Evolutionary conservation across 2,113 vertebrate genomes (phyloP).

Genomic region (Rhegmatorhina hoffmannsi): DNA sequence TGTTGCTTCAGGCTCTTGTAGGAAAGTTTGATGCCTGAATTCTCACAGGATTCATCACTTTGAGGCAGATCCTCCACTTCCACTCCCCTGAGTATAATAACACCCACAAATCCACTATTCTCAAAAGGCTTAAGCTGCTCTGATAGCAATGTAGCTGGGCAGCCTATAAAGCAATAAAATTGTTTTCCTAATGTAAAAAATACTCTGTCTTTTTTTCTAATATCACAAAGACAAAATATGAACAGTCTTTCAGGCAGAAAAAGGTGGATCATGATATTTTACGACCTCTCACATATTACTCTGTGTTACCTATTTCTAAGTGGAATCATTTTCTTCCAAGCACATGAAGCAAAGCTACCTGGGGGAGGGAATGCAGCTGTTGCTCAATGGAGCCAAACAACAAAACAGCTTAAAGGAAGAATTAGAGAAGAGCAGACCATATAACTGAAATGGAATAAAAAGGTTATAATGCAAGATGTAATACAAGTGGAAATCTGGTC

Average conservation of each 20-base stretch:
- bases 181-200: neutral
- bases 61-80: neutral
- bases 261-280: neutral
- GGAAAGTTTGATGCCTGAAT: constrained; percentile 7
- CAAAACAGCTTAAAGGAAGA: neutral
- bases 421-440: neutral
- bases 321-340: neutral
- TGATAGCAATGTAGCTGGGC: neutral
- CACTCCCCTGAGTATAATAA: neutral
- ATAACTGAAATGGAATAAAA: neutral
- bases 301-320: neutral
- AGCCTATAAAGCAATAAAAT: neutral
- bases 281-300: neutral
- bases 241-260: neutral
- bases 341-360: neutral
- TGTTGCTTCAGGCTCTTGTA: neutral
- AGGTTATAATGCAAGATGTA: neutral
- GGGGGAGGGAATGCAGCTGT: neutral
- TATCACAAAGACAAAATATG: neutral
- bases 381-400: neutral
- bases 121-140: neutral
- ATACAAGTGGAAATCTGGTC: neutral
- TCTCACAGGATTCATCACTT: neutral
- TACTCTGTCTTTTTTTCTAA: neutral
- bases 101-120: neutral